phyloP scores from a whole-genome alignment of 2,888 invertebrate genomes.

The Macropis europaea region DNA sequence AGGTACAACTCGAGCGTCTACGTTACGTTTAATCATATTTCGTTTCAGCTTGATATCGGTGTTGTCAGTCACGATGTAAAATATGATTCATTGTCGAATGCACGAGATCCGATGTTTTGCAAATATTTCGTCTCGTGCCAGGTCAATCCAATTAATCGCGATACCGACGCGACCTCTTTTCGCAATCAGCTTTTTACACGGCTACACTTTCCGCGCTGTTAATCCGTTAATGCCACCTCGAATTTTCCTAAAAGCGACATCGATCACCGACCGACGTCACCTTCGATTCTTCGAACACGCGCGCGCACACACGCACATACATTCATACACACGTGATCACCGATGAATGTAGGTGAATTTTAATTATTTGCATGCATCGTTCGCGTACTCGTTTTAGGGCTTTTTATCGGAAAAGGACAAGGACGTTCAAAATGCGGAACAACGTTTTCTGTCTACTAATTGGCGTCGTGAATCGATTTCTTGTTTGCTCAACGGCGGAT shows the following conservation, averaged over 20 bases:
- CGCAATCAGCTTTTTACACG: slow-evolving; percentile 36
- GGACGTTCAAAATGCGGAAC: no score
- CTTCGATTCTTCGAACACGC: neutral
- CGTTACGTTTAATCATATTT: no score
- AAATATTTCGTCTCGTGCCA: slow-evolving; percentile 19
- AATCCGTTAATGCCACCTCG: slow-evolving; percentile 39
- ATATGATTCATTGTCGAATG: slow-evolving; percentile 12
- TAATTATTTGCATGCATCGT: slow-evolving; percentile 1
- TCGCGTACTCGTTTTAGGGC: neutral
- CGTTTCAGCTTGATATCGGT: slow-evolving; percentile 20
- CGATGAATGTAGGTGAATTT: slow-evolving; percentile 1
- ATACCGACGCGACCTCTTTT: slow-evolving; percentile 27
- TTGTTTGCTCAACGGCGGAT: no score
- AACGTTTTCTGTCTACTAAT: neutral
- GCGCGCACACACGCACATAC: no score
- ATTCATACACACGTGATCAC: no score
- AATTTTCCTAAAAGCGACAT: slow-evolving; percentile 27
- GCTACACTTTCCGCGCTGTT: slow-evolving; percentile 38
- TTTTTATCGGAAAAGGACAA: no score
- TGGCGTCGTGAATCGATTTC: neutral
- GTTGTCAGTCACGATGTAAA: neutral
- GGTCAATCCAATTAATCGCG: slow-evolving; percentile 45
- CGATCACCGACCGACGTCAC: slow-evolving; percentile 14
- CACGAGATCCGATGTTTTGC: slow-evolving; percentile 2
- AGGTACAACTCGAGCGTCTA: no score